phyloP scores from a whole-genome alignment of 2,113 vertebrate genomes.

The Ammospiza caudacuta region DNA sequence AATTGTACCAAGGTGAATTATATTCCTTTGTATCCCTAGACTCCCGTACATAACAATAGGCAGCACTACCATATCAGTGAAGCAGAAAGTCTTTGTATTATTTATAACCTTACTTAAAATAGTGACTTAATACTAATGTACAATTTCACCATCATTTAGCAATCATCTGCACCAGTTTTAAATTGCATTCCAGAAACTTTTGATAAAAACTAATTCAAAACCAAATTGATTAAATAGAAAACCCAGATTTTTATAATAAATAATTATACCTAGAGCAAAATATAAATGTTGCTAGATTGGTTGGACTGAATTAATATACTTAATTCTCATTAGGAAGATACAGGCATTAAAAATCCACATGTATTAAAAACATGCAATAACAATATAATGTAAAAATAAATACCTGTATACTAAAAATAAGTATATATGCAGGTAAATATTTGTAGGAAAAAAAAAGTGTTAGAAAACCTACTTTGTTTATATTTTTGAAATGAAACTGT shows the following conservation, averaged over 20 bases:
- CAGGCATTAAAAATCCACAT: background rate
- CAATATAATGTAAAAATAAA: background rate
- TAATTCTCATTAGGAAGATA: background rate
- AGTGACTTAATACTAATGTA: background rate
- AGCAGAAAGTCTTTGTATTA: background rate
- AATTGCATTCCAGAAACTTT: background rate
- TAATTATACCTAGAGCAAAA: background rate
- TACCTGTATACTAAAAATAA: background rate
- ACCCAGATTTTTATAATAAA: background rate
- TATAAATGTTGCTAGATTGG: background rate
- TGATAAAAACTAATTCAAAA: background rate
- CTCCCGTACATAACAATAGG: background rate
- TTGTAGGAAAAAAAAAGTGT: background rate
- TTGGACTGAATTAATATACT: background rate
- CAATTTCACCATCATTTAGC: background rate
- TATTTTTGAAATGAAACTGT: background rate
- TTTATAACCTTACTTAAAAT: background rate
- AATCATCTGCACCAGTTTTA: background rate
- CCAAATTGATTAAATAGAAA: background rate
- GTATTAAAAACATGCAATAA: background rate
- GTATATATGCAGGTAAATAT: background rate
- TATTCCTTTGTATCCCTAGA: background rate
- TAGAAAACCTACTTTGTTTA: background rate
- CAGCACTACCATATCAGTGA: background rate
- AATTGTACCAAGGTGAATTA: background rate